Percentiles rank a stretch among this genome's conserved stretches.
Evolutionary conservation across 2,113 vertebrate species (phyloP).

Genomic region (Aix galericulata): DNA sequence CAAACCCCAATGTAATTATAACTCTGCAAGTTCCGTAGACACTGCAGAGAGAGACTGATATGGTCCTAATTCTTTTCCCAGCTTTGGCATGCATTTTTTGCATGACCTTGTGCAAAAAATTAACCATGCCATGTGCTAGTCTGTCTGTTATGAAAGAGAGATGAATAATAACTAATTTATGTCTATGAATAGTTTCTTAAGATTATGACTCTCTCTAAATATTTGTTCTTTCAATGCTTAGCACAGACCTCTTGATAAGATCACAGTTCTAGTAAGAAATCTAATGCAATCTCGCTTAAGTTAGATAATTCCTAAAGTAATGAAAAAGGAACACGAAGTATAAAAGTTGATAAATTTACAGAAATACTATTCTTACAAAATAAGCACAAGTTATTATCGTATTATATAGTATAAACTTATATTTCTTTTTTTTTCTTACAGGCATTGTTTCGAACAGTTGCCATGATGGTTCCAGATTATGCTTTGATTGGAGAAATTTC

Average conservation of each 20-base stretch:
- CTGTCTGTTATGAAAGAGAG: not conserved
- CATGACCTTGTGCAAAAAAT: not conserved
- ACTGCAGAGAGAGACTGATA: not conserved
- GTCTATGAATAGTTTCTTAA: not conserved
- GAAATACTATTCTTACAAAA: not conserved
- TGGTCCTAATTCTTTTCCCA: not conserved
- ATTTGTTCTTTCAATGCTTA: not conserved
- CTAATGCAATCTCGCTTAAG: not conserved
- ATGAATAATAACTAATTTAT: not conserved
- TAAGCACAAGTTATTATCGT: not conserved
- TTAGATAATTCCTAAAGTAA: not conserved
- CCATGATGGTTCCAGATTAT: constrained; percentile 98
- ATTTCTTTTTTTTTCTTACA: constrained; percentile 48
- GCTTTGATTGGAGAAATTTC: constrained; percentile 94
- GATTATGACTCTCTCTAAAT: not conserved
- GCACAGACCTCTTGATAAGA: not conserved
- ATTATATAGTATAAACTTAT: not conserved
- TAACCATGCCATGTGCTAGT: not conserved
- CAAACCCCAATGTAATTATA: not conserved
- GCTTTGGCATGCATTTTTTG: not conserved
- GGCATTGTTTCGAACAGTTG: constrained; percentile 92
- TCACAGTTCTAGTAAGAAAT: not conserved
- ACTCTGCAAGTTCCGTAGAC: not conserved
- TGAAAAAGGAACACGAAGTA: not conserved
- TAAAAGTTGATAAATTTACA: not conserved